Evolutionary conservation across 2,797 vertebrate genomes (phyloP).

Genomic region (Mallotus villosus): DNA sequence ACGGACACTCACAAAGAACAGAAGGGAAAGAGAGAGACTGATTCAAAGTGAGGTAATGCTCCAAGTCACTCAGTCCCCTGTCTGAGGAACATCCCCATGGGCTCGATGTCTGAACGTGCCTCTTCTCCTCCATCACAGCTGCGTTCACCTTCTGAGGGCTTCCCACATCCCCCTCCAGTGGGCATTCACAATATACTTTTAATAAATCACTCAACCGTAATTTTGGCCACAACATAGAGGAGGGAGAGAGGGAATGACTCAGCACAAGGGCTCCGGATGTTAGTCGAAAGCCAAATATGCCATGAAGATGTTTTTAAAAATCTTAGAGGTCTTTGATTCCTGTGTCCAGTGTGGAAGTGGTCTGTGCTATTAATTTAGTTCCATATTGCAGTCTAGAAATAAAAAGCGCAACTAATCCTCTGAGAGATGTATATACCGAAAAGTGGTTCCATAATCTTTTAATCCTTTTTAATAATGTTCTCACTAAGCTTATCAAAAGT

Average conservation of each 20-base stretch:
- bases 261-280: background rate
- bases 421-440: conserved; percentile 50
- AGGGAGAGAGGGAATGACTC: background rate
- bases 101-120: conserved; percentile 58
- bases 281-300: no score
- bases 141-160: conserved; percentile 39
- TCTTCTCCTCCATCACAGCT: conserved; percentile 36
- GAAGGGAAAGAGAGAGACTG: conserved; percentile 38
- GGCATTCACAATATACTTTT: conserved; percentile 13
- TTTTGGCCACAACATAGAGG: background rate
- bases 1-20: conserved; percentile 38
- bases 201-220: conserved; percentile 14
- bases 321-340: no score
- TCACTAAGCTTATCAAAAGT: conserved; percentile 59
- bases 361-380: conserved; percentile 52
- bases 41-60: conserved; percentile 61
- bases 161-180: conserved; percentile 24
- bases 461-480: conserved; percentile 70
- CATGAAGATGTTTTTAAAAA: no score
- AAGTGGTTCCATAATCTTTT: conserved; percentile 59
- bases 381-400: conserved; percentile 48
- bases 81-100: conserved; percentile 49
- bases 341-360: background rate
- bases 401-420: conserved; percentile 58
- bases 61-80: conserved; percentile 55